phyloP scores from a whole-genome alignment of 2,888 invertebrate species.

The Aromia moschata region DNA sequence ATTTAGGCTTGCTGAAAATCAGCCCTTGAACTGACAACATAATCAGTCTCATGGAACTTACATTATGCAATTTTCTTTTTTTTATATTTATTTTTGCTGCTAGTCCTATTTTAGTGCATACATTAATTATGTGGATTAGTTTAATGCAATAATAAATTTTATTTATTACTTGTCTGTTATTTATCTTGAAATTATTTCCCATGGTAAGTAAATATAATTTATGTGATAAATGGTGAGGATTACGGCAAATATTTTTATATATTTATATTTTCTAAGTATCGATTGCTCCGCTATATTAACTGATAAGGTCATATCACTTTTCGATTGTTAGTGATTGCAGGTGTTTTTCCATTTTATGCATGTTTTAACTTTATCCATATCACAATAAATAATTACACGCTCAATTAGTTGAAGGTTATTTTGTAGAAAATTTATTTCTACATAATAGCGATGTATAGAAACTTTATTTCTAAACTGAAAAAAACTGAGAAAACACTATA shows the following conservation, averaged over 20 bases:
- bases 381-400: background rate
- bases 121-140: slow-evolving; percentile 18
- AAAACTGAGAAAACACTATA: too few species aligned
- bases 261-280: background rate
- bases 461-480: too few species aligned
- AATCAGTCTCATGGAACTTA: too few species aligned
- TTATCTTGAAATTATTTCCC: background rate
- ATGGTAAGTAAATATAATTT: background rate
- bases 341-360: background rate
- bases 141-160: slow-evolving; percentile 18
- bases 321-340: background rate
- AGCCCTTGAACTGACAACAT: too few species aligned
- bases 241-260: background rate
- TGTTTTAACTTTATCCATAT: background rate
- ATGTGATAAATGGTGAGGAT: background rate
- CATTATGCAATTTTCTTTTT: slow-evolving; percentile 18
- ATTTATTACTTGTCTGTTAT: slow-evolving; percentile 4
- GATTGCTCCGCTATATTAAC: background rate
- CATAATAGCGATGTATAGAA: too few species aligned
- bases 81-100: slow-evolving; percentile 17
- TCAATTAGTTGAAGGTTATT: too few species aligned
- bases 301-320: background rate
- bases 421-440: too few species aligned
- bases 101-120: slow-evolving; percentile 22
- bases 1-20: too few species aligned